Percentiles rank a stretch among this genome's conserved stretches.
Conservation (phyloP, 2,113 vertebrate genomes). For the Tachycineta bicolor region DNA sequence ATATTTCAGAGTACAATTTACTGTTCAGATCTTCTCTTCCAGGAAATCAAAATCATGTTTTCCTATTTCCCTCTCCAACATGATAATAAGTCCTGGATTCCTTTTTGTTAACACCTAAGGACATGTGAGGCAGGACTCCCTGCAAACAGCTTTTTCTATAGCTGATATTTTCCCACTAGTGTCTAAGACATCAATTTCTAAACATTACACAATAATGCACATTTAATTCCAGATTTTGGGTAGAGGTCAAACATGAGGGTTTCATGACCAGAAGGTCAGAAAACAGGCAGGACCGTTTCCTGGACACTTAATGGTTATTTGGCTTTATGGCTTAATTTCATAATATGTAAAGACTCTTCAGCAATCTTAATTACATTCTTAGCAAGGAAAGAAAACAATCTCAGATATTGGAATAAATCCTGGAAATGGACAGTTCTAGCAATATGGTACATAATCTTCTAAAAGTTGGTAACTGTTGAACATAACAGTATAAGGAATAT, state of each 20-base stretch:
- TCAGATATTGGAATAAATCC: not conserved
- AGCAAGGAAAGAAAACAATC: slow-evolving; percentile 14
- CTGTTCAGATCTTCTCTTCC: not conserved
- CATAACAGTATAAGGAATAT: not conserved
- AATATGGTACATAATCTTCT: not conserved
- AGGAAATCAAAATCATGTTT: not conserved
- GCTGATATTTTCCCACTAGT: not conserved
- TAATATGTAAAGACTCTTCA: not conserved
- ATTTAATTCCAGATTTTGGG: not conserved
- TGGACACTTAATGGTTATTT: not conserved
- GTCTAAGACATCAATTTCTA: not conserved
- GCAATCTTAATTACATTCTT: not conserved
- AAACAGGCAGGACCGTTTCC: not conserved
- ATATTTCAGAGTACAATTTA: not conserved
- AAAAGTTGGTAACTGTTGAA: not conserved
- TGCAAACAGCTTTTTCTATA: not conserved
- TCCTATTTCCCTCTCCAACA: not conserved
- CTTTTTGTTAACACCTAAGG: not conserved
- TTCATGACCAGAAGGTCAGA: not conserved
- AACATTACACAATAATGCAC: not conserved
- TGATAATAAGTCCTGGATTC: not conserved
- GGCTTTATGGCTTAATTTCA: not conserved
- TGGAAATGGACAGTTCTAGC: not conserved
- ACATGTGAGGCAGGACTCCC: not conserved
- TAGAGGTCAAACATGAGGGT: not conserved